phyloP scores from a whole-genome alignment of 2,888 invertebrate genomes.

The Cabera pusaria region DNA sequence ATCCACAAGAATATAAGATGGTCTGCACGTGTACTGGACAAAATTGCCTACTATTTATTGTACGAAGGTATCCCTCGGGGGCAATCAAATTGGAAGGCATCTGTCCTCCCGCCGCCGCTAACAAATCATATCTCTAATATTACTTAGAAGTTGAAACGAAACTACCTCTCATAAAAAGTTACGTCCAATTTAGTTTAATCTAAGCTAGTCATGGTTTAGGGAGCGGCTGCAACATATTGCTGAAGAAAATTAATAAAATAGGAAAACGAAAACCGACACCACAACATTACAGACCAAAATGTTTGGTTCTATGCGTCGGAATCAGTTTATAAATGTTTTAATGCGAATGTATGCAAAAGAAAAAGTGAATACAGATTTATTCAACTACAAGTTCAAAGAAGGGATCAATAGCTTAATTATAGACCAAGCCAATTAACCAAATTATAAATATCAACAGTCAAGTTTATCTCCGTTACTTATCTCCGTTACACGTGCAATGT shows the following conservation, averaged over 20 bases:
- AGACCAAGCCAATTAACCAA: no score
- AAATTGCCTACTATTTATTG: no score
- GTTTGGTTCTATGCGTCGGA: no score
- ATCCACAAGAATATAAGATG: no score
- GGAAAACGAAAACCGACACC: conserved; percentile 43
- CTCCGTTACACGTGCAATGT: background rate
- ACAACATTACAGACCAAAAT: conserved; percentile 6
- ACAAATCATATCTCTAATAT: conserved; percentile 36
- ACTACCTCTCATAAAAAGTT: conserved; percentile 72
- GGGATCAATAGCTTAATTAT: no score
- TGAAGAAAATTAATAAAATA: conserved; percentile 71
- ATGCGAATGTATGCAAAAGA: no score
- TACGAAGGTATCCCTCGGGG: background rate
- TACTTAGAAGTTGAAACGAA: conserved; percentile 56
- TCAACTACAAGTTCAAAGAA: no score
- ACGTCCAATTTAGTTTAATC: conserved; percentile 69
- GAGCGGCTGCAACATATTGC: conserved; percentile 75
- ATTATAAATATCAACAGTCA: no score
- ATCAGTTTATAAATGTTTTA: no score
- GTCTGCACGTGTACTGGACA: no score
- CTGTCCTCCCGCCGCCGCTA: background rate
- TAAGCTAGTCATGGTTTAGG: conserved; percentile 65
- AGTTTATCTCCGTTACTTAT: no score
- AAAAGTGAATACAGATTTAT: no score
- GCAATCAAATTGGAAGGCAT: background rate